phyloP scores from a whole-genome alignment of 2,888 invertebrate genomes.

The Linnaemya tessellans region DNA sequence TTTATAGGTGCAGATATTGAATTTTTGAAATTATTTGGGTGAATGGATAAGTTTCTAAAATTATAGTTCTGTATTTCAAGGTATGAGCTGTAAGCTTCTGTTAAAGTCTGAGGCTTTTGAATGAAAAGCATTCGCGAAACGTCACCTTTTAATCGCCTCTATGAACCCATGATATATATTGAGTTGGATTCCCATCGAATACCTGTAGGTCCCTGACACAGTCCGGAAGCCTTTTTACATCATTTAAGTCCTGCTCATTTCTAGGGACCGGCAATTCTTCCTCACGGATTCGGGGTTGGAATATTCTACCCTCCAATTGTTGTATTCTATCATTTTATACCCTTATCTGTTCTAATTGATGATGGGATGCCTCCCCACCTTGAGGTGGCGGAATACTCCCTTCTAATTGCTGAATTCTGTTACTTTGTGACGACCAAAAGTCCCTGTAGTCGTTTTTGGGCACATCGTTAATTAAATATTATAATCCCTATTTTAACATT shows the following conservation, averaged over 20 bases:
- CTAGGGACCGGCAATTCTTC: conserved; percentile 13
- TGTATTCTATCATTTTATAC: conserved; percentile 3
- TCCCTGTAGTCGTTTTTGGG: no score
- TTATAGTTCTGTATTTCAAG: conserved; percentile 43
- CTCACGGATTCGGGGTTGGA: background rate
- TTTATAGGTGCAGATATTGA: conserved; percentile 7
- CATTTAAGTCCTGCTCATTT: conserved; percentile 45
- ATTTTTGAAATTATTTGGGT: conserved; percentile 5
- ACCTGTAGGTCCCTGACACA: conserved; percentile 64
- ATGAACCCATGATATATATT: conserved; percentile 70
- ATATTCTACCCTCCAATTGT: no score
- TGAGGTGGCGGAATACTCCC: background rate
- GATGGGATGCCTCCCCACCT: background rate
- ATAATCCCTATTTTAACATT: no score
- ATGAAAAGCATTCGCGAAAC: conserved; percentile 47
- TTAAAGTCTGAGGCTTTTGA: conserved; percentile 27
- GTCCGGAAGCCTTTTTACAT: conserved; percentile 55
- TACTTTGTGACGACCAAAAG: no score
- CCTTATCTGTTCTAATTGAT: conserved; percentile 24
- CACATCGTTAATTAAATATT: no score
- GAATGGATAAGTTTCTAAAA: conserved; percentile 1
- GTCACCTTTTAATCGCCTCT: conserved; percentile 58
- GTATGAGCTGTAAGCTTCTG: conserved; percentile 42
- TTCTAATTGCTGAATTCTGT: no score
- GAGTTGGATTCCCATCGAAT: no score